These are phyloP conservation scores for Gouania willdenowi DNA, from an alignment of 2,797 vertebrate genomes.

Conservation along the genomic window DNA sequence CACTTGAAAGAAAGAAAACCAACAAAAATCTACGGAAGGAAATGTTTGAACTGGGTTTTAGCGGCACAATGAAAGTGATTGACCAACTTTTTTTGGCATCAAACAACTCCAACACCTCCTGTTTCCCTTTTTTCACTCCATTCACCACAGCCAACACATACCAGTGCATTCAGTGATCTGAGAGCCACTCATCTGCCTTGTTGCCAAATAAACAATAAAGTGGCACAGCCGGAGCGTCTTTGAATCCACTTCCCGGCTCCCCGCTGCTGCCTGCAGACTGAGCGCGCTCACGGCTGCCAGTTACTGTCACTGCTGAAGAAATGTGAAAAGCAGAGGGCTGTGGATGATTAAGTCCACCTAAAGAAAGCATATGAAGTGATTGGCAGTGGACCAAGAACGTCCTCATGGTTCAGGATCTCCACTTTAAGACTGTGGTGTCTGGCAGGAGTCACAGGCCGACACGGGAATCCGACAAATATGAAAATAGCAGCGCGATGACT, in stretches of 20 bases:
- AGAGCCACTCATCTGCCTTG: slow-evolving; percentile 25
- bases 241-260: slow-evolving; percentile 29
- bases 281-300: slow-evolving; percentile 45
- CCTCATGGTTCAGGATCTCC: slow-evolving; percentile 53
- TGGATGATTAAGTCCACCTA: slow-evolving; percentile 76
- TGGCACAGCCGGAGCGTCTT: slow-evolving; percentile 6
- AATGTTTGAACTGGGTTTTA: no score
- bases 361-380: slow-evolving; percentile 75
- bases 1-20: no score
- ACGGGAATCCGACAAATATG: slow-evolving; percentile 57
- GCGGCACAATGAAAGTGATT: no score
- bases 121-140: no score
- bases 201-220: slow-evolving; percentile 38
- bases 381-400: slow-evolving; percentile 60
- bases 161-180: slow-evolving; percentile 5
- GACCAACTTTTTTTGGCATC: no score
- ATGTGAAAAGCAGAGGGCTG: slow-evolving; percentile 64
- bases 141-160: no score
- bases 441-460: slow-evolving; percentile 54
- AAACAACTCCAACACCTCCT: no score
- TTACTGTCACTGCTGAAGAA: slow-evolving; percentile 59
- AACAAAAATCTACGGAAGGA: no score
- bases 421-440: slow-evolving; percentile 60
- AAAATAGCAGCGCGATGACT: slow-evolving; percentile 53
- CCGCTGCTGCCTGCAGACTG: slow-evolving; percentile 16